Evolutionary conservation across 1,140 invertebrate species (phyloP), one percentile per base, ranked within the genome.

Genomic region (Brachionus rotundiformis): DNA sequence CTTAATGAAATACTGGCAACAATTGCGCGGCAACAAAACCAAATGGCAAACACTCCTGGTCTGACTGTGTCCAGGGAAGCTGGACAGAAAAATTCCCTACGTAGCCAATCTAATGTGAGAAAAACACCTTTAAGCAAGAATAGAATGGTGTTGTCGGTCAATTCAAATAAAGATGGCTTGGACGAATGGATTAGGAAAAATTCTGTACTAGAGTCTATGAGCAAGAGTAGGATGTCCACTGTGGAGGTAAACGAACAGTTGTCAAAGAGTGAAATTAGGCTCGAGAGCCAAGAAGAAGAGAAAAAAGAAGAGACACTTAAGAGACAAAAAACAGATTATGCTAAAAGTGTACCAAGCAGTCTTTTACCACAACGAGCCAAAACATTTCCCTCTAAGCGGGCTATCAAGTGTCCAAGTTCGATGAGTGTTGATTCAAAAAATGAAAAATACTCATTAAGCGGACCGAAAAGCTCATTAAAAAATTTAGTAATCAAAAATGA

Each of bases 151-250:
- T 3, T 11, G 5, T 73, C 39, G 25, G 11, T 41, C 19, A 25
- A 44, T 8, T 25, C 36, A 3, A 44, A 13, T 11, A 73, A 25
- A 25, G 13, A 73, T 44, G n/a, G 19, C 5, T 23, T 73, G 13
- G 68, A 73, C n/a, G 39, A 73, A 41, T 73, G 68, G 68, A 73
- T 73, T 11, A 41, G 25, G 25, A 41, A 29, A 73, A 73, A 73
- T 73, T 73, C 68, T 23, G 39, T 73, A 0, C 7, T 73, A 8
- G 68, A 73, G 19, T 36, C 29, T 19, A 68, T 68, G 7, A 68
- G 33, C 16, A 68, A 16, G 16, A 31, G 16, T 36, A 68, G 8
- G 29, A 1, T 39, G 16, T 8, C n/a, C n/a, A 16, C n/a, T n/a
- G n/a, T n/a, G n/a, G n/a, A 36, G 29, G 7, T 16, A n/a, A 68